Base-by-base conservation (phyloP, 2,888 invertebrate genomes). In the Panopea generosa region DNA sequence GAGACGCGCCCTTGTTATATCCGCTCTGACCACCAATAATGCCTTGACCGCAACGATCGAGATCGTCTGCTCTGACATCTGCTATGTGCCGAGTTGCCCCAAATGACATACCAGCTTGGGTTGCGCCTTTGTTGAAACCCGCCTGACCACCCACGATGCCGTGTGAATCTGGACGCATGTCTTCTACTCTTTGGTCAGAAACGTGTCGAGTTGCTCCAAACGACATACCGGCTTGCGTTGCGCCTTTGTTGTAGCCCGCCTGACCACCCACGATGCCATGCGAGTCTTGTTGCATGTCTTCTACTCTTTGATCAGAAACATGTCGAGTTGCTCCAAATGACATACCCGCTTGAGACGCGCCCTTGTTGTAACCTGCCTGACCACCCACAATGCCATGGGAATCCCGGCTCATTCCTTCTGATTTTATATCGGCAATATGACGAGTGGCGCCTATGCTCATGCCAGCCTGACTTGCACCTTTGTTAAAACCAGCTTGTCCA, bases 221-320 rank as follows among this genome's bases (percentile, higher is more conserved):
- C n/a, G 74, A 60, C 91, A 91, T 92, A 1, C 92, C 92, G 11
- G 84, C 60, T 70, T 92, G 92, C 24, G 85, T 86, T 11, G 92
- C 92, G 11, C 86, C 87, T 82, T 91, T 89, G 79, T 92, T 92
- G 62, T 82, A 88, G 4, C 92, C 92, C 29, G 89, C 85, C 77
- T 92, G 92, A 1, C 91, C 85, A 52, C 91, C 87, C 27, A 92
- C 86, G 4, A 90, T 82, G 11, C 85, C 84, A 4, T 89, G 88
- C 18, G 90, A 88, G 26, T 87, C 86, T 27, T 83, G 82, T 38
- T 79, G 62, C 77, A 87, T 86, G 14, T 91, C 74, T 0, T 60
- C 84, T 18, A 68, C 56, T 18, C 63, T 59, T 56, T 84, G 82
- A 59, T 88, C 87, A 7, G 87, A 83, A 27, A 88, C 86, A 74